Conservation (phyloP, 2,797 vertebrate genomes). For the Alfaro cultratus region DNA sequence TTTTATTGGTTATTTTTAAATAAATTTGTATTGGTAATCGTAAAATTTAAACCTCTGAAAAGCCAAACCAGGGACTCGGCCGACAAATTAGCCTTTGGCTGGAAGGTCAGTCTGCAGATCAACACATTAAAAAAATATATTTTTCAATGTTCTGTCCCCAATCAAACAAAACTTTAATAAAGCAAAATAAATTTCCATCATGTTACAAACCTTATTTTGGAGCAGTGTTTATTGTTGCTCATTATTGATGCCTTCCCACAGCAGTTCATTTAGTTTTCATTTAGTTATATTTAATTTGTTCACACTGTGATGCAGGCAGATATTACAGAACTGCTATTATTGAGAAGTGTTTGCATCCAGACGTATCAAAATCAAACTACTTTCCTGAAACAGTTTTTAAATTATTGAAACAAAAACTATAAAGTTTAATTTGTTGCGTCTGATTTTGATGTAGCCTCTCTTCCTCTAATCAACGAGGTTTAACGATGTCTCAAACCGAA, state of each 20-base stretch:
- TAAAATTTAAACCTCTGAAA: not conserved
- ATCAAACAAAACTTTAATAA: not conserved
- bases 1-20: not conserved
- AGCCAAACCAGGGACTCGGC: not conserved
- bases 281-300: slow-evolving; percentile 21
- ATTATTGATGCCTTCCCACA: slow-evolving; percentile 14
- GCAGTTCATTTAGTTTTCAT: slow-evolving; percentile 31
- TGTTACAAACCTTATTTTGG: not conserved
- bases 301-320: slow-evolving; percentile 11
- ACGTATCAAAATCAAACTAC: too few relatives aligned
- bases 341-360: slow-evolving; percentile 19
- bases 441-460: not conserved
- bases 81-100: not conserved
- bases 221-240: slow-evolving; percentile 10
- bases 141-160: not conserved
- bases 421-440: too few relatives aligned
- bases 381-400: not conserved
- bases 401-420: not conserved
- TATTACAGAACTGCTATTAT: slow-evolving; percentile 11
- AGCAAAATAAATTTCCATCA: not conserved
- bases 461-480: not conserved
- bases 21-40: not conserved
- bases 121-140: not conserved
- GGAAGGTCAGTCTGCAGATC: not conserved
- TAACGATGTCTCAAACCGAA: not conserved